phyloP scores from a whole-genome alignment of 2,888 invertebrate species.

The Argyresthia albistria region DNA sequence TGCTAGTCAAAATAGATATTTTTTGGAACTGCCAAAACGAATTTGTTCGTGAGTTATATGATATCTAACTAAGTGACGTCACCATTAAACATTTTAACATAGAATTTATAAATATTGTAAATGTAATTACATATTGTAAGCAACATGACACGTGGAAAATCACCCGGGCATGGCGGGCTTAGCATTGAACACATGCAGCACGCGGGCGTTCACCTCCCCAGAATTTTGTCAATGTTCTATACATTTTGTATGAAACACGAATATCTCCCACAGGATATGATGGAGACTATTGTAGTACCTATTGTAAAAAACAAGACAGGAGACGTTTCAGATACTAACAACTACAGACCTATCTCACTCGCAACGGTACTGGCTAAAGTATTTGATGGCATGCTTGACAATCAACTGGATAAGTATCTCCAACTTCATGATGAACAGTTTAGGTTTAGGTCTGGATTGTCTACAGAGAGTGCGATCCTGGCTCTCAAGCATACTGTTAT shows the following conservation, averaged over 20 bases:
- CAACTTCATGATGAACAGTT: conserved; percentile 15
- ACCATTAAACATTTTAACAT: no score
- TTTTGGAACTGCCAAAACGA: no score
- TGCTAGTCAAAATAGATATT: no score
- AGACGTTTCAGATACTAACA: conserved; percentile 7
- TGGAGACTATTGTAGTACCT: background rate
- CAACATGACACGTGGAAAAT: background rate
- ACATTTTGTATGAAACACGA: background rate
- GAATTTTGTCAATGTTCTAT: background rate
- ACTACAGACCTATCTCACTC: conserved; percentile 17
- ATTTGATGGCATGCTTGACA: conserved; percentile 13
- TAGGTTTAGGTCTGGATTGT: conserved; percentile 11
- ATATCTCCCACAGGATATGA: background rate
- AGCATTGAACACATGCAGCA: background rate
- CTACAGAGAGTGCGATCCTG: background rate
- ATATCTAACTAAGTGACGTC: no score
- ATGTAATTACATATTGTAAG: no score
- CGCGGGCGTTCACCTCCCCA: background rate
- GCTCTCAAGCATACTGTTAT: background rate
- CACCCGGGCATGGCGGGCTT: background rate
- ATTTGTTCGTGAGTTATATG: no score
- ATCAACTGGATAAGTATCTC: conserved; percentile 9
- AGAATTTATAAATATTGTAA: no score
- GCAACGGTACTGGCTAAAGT: conserved; percentile 14
- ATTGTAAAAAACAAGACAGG: background rate